Evolutionary conservation across 1,140 invertebrate genomes (phyloP).

Genomic region (Rhyacophila brunnea): DNA sequence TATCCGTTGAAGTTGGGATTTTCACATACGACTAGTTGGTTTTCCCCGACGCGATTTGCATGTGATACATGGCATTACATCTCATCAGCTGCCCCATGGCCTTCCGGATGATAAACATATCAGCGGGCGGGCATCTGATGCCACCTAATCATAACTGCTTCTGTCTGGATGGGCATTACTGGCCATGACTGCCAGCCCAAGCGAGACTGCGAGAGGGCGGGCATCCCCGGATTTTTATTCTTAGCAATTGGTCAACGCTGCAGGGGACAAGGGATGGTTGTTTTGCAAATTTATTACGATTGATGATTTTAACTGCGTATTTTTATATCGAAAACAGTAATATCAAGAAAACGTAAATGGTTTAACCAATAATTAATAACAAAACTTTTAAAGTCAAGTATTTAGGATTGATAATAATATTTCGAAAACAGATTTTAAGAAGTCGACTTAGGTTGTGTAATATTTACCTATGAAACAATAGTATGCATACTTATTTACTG

Average conservation of each 20-base stretch:
- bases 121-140: constrained; percentile 11
- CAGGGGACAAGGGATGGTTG: no score
- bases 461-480: no score
- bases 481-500: no score
- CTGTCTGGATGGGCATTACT: constrained; percentile 29
- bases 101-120: constrained; percentile 32
- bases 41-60: constrained; percentile 29
- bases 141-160: constrained; percentile 35
- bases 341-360: no score
- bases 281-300: no score
- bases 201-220: background rate
- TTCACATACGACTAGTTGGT: background rate
- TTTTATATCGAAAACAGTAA: no score
- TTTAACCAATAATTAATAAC: no score
- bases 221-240: background rate
- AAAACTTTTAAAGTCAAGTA: no score
- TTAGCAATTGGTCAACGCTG: background rate
- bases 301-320: no score
- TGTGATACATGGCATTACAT: constrained; percentile 33
- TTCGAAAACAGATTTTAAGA: no score
- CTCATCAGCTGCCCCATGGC: constrained; percentile 30
- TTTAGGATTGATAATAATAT: no score
- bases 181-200: background rate
- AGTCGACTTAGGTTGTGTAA: no score
- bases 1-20: background rate